Conservation (phyloP, 2,797 vertebrate genomes). For the Sarcoramphus papa region DNA sequence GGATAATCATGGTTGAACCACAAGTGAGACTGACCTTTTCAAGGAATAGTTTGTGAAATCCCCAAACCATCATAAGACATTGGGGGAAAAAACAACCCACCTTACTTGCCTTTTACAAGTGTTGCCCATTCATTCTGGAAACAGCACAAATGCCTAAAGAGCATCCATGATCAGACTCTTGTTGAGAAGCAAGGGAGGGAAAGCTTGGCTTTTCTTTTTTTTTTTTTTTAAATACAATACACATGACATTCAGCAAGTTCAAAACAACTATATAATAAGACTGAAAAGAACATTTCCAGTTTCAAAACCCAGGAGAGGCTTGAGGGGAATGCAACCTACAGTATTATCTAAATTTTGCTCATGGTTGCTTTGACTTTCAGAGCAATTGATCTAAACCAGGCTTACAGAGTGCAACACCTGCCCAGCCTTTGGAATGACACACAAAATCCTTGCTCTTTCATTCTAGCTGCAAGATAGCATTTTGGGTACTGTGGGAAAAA, state of each 20-base stretch:
- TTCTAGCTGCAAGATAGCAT: not conserved
- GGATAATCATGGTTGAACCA: not conserved
- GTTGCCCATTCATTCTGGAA: not conserved
- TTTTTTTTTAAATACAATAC: not conserved
- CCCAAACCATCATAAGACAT: not conserved
- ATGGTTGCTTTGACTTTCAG: not conserved
- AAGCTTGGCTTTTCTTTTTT: not conserved
- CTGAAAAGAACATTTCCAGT: conserved; percentile 54
- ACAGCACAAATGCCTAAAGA: not conserved
- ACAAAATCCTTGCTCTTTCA: not conserved
- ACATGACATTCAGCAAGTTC: not conserved
- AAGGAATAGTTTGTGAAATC: not conserved
- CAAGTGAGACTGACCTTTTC: not conserved
- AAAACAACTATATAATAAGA: conserved; percentile 30
- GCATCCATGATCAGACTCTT: not conserved
- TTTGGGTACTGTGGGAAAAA: not conserved
- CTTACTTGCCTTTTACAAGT: not conserved
- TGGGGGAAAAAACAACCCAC: not conserved
- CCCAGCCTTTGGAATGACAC: not conserved
- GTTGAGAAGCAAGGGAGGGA: not conserved
- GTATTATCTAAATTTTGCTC: not conserved
- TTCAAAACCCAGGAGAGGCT: conserved; percentile 32
- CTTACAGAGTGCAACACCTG: not conserved
- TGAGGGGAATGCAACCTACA: not conserved
- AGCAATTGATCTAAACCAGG: not conserved